Evolutionary conservation across 2,888 invertebrate genomes (phyloP).

Genomic region (Pandemis heparana): DNA sequence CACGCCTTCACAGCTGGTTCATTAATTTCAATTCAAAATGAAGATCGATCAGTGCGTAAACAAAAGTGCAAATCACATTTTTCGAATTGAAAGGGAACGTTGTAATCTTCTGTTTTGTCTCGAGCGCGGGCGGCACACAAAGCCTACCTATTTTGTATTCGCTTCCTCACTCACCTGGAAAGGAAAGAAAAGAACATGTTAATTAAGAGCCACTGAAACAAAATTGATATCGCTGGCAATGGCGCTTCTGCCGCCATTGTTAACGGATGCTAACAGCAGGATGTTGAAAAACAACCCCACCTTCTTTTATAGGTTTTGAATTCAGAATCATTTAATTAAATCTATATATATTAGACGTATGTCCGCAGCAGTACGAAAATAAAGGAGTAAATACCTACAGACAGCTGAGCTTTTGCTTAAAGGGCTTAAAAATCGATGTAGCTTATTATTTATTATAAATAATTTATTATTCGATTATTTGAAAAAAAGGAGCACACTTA

Average conservation of each 20-base stretch:
- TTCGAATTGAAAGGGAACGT: constrained; percentile 76
- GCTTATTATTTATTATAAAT: too few species aligned
- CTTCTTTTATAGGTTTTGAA: background rate
- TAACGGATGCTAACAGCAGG: constrained; percentile 71
- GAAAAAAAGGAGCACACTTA: too few species aligned
- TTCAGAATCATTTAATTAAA: constrained; percentile 1
- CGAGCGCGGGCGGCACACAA: constrained; percentile 65
- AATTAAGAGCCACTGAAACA: constrained; percentile 83
- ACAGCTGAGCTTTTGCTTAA: background rate
- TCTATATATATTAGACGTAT: background rate
- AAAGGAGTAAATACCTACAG: background rate
- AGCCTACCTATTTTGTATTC: constrained; percentile 77
- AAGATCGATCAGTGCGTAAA: constrained; percentile 79
- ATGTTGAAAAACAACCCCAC: constrained; percentile 48
- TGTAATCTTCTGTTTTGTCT: constrained; percentile 82
- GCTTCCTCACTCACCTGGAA: constrained; percentile 83
- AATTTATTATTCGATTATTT: too few species aligned
- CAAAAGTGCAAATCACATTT: constrained; percentile 83
- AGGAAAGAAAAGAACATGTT: constrained; percentile 84
- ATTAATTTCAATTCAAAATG: constrained; percentile 75
- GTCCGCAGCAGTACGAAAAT: background rate
- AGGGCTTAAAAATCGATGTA: background rate
- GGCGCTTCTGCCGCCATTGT: constrained; percentile 74
- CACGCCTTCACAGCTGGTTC: background rate
- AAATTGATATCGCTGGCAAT: constrained; percentile 81